Conservation (phyloP, 2,797 vertebrate species). For the Hoplostethus atlanticus region DNA sequence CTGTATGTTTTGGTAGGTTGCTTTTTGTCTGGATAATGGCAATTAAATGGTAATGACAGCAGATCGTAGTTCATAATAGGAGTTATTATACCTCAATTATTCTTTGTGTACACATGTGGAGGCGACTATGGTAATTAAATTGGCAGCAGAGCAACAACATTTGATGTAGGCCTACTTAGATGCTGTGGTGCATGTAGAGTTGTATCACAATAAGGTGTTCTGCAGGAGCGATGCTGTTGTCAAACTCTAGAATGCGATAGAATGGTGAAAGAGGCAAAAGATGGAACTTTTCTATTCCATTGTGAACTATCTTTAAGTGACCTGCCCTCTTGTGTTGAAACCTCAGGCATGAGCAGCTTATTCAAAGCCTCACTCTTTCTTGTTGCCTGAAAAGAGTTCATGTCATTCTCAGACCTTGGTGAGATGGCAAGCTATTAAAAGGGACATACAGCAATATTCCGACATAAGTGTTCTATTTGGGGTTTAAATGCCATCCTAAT, state of each 20-base stretch:
- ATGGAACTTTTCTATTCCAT: conserved; percentile 26
- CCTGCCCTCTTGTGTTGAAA: conserved; percentile 23
- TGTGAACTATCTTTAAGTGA: conserved; percentile 27
- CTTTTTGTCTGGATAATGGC: no score
- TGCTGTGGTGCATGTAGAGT: neutral
- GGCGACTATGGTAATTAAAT: conserved; percentile 2
- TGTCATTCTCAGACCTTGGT: conserved; percentile 38
- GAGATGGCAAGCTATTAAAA: conserved; percentile 42
- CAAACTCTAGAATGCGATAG: neutral
- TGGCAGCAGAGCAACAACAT: conserved; percentile 3
- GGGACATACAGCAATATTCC: conserved; percentile 37
- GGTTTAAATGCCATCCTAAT: conserved; percentile 76
- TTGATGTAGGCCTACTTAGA: neutral
- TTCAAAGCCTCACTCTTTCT: conserved; percentile 44
- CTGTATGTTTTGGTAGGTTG: neutral
- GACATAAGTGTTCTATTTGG: conserved; percentile 28
- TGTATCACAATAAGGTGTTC: neutral
- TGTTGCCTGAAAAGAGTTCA: conserved; percentile 37
- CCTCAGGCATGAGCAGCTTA: conserved; percentile 36
- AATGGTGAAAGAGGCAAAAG: conserved; percentile 16
- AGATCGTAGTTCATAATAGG: no score
- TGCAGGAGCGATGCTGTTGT: conserved; percentile 12
- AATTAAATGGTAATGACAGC: no score
- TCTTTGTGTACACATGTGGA: no score
- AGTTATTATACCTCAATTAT: no score